These are phyloP conservation scores for Argyresthia goedartella DNA, from an alignment of 2,888 invertebrate genomes.

Conservation along the genomic window DNA sequence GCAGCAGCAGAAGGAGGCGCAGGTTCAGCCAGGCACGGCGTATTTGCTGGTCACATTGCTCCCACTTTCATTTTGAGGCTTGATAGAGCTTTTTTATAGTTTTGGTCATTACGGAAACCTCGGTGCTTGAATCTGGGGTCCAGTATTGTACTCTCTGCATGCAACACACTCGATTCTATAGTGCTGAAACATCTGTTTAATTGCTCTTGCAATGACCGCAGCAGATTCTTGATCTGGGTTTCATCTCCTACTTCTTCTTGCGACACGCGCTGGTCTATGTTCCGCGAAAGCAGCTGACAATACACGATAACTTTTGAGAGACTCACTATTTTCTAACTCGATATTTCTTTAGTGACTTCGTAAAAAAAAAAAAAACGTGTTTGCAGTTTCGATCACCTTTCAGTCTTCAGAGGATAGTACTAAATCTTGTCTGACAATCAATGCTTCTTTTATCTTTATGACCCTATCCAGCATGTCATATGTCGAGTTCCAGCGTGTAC, in stretches of 20 bases:
- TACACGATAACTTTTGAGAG: background rate
- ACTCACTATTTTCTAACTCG: background rate
- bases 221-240: background rate
- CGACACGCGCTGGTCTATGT: background rate
- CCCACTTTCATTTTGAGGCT: too few species aligned
- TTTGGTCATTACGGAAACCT: background rate
- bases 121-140: background rate
- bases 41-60: too few species aligned
- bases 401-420: too few species aligned
- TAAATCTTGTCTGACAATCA: too few species aligned
- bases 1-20: too few species aligned
- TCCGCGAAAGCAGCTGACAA: background rate
- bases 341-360: slow-evolving; percentile 13
- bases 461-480: background rate
- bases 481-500: too few species aligned
- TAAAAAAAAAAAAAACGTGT: background rate
- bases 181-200: background rate
- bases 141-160: too few species aligned
- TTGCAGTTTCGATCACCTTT: too few species aligned
- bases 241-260: background rate
- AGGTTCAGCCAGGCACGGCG: too few species aligned
- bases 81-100: background rate
- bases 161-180: too few species aligned
- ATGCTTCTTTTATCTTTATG: slow-evolving; percentile 2
- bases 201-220: background rate